Base-by-base conservation (phyloP, 2,888 invertebrate genomes). In the Eugnorisma glareosa region DNA sequence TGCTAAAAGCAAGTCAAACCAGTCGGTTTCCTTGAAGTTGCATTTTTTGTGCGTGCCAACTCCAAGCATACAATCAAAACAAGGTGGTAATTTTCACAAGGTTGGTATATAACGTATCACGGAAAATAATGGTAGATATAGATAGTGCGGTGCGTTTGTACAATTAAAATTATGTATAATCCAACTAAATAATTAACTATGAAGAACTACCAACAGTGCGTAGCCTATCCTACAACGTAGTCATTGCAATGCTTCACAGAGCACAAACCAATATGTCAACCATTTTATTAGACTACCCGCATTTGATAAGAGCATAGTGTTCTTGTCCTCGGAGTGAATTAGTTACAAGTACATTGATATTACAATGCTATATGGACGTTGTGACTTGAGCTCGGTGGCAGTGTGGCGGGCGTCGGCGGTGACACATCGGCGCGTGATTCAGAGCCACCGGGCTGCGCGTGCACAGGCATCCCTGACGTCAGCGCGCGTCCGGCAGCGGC, bases 391-490 rank as follows among this genome's bases (percentile, higher is more conserved):
- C 79, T 75, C 74, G 75, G 68, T 83, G 82, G 83, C 76, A 64
- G 64, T 64, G n/a, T 64, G 64, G 64, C 64, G 40, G 87, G 86
- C 81, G 89, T 79, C 88, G 86, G 82, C 83, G 91, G 90, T 96
- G 96, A 96, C 96, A 95, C 96, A 96, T 95, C 94, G 92, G 85
- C 91, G 92, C 91, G 92, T 96, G 96, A 96, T 93, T 96, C 96
- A 96, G 92, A 87, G 87, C 84, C 87, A 86, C 82, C 88, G 89
- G 85, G 85, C 90, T 92, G 93, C 93, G 93, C 93, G 93, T 91
- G 92, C 93, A 91, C 93, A 94, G 94, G 93, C 93, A 94, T 94
- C 92, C 90, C 89, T 96, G 96, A 96, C 96, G 95, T 96, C 95
- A 95, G 87, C 92, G 81, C 87, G 90, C 93, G 94, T 95, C 95